Percentiles rank a stretch among this genome's conserved stretches.
phyloP scores from a whole-genome alignment of 2,113 vertebrate species.

The Stomatorhinus ivindoensis region DNA sequence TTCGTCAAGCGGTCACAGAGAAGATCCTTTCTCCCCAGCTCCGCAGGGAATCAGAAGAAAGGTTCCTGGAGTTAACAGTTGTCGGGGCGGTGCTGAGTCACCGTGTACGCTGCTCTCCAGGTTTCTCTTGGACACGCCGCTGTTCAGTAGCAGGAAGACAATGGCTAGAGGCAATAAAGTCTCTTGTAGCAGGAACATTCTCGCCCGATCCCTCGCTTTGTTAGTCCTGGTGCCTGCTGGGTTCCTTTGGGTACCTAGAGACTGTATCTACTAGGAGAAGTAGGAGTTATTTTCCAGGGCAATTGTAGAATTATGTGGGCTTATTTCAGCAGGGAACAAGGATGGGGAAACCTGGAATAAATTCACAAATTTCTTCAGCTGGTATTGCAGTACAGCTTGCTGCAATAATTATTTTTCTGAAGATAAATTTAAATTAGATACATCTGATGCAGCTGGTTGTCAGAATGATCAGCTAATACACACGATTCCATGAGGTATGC shows the following conservation, averaged over 20 bases:
- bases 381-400: background rate
- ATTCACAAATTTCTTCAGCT: background rate
- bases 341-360: slow-evolving; percentile 11
- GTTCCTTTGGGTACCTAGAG: background rate
- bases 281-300: background rate
- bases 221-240: background rate
- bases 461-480: background rate
- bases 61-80: background rate
- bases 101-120: background rate
- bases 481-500: background rate
- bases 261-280: background rate
- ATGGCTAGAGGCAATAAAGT: background rate
- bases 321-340: slow-evolving; percentile 29
- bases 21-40: background rate
- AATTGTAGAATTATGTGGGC: slow-evolving; percentile 42
- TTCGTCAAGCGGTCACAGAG: background rate
- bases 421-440: background rate
- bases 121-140: background rate
- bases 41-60: background rate
- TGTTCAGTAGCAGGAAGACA: background rate
- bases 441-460: background rate
- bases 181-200: background rate
- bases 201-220: background rate
- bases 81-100: background rate
- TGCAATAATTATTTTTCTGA: background rate